Evolutionary conservation across 2,113 vertebrate species (phyloP).

Genomic region (Zosterops hypoxanthus): DNA sequence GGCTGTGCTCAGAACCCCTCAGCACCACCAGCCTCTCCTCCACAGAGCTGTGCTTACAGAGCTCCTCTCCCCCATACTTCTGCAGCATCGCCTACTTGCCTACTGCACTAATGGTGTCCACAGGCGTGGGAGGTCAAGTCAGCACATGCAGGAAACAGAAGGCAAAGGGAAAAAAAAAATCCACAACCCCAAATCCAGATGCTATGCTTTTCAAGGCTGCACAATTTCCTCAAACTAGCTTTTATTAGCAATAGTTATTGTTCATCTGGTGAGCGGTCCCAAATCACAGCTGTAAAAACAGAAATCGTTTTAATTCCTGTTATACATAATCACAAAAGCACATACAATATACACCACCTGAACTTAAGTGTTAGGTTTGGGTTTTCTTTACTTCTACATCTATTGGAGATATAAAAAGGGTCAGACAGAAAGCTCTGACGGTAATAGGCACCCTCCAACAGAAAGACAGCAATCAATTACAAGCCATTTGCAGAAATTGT

Average conservation of each 20-base stretch:
- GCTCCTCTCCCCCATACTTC: slow-evolving; percentile 44
- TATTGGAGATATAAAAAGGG: slow-evolving; percentile 48
- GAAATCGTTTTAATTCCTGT: background rate
- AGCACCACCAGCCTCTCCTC: slow-evolving; percentile 62
- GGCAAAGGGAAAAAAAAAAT: background rate
- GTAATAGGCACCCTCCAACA: slow-evolving; percentile 75
- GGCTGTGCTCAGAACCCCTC: slow-evolving; percentile 48
- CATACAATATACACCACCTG: background rate
- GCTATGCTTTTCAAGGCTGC: background rate
- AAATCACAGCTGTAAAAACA: slow-evolving; percentile 8
- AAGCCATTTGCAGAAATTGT: slow-evolving; percentile 75
- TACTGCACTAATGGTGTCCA: background rate
- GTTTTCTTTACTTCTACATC: background rate
- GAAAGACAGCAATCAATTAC: slow-evolving; percentile 76
- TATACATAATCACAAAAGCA: background rate
- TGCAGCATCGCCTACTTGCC: background rate
- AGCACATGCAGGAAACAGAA: slow-evolving; percentile 17
- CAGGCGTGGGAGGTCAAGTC: background rate
- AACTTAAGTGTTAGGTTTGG: background rate
- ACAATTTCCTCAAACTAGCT: slow-evolving; percentile 16
- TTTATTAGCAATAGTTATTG: slow-evolving; percentile 31
- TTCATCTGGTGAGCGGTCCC: background rate
- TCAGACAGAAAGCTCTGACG: slow-evolving; percentile 73
- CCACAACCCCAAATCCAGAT: background rate
- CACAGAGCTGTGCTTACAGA: background rate